phyloP scores from a whole-genome alignment of 2,888 invertebrate species.

The Xylota sylvarum region DNA sequence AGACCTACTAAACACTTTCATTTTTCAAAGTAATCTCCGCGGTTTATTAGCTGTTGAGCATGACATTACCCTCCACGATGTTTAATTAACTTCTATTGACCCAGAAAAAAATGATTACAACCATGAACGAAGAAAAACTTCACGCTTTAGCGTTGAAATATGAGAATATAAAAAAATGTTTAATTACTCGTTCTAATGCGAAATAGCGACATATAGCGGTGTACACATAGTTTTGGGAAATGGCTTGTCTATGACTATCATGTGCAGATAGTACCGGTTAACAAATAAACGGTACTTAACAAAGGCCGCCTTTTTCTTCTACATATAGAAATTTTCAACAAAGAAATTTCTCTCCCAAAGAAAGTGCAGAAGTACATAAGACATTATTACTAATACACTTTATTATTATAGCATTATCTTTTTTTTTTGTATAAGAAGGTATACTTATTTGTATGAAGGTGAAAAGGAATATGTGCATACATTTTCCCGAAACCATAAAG shows the following conservation, averaged over 20 bases:
- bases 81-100: slow-evolving; percentile 61
- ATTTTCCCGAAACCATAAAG: slow-evolving; percentile 39
- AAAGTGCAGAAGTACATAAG: slow-evolving; percentile 52
- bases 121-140: slow-evolving; percentile 35
- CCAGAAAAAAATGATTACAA: slow-evolving; percentile 49
- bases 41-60: slow-evolving; percentile 12
- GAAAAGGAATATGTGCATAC: slow-evolving; percentile 30
- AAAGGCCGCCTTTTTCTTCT: slow-evolving; percentile 52
- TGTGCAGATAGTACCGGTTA: slow-evolving; percentile 62
- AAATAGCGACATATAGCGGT: slow-evolving; percentile 29
- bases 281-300: slow-evolving; percentile 57
- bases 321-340: slow-evolving; percentile 43
- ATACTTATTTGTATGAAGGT: neutral
- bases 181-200: slow-evolving; percentile 66
- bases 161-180: slow-evolving; percentile 59
- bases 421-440: too few relatives aligned
- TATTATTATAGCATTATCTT: slow-evolving; percentile 14
- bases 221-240: slow-evolving; percentile 57
- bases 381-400: neutral
- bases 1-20: slow-evolving; percentile 57
- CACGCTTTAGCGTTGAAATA: slow-evolving; percentile 24
- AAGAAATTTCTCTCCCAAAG: slow-evolving; percentile 75
- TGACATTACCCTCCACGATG: slow-evolving; percentile 18
- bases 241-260: slow-evolving; percentile 27
- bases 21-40: slow-evolving; percentile 40